Evolutionary conservation across 2,888 invertebrate species (phyloP).

Genomic region (Augochlorella aurata): DNA sequence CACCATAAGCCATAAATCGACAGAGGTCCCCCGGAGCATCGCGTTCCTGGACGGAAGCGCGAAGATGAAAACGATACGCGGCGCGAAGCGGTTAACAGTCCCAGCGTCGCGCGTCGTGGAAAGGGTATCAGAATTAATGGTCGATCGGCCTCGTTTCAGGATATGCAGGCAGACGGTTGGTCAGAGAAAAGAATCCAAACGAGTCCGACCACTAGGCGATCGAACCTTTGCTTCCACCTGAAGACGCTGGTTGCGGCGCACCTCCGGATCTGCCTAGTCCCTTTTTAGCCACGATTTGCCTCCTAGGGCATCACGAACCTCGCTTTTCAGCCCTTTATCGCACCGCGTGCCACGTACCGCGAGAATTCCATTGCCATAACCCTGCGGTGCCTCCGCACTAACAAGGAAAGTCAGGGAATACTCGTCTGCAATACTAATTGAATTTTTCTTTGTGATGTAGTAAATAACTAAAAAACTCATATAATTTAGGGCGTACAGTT

Average conservation of each 20-base stretch:
- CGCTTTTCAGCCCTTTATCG: slow-evolving; percentile 44
- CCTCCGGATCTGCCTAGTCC: slow-evolving; percentile 29
- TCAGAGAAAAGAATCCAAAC: slow-evolving; percentile 31
- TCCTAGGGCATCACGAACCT: slow-evolving; percentile 41
- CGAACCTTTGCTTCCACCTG: slow-evolving; percentile 16
- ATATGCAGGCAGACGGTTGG: slow-evolving; percentile 32
- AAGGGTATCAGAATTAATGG: slow-evolving; percentile 56
- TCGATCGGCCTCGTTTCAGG: slow-evolving; percentile 56
- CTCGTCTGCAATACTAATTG: background rate
- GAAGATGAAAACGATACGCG: slow-evolving; percentile 58
- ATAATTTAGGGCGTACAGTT: too few species aligned
- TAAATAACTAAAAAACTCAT: too few species aligned
- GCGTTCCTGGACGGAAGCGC: slow-evolving; percentile 42
- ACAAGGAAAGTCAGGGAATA: background rate
- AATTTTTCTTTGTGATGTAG: too few species aligned
- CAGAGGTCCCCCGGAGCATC: background rate
- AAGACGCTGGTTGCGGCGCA: slow-evolving; percentile 9
- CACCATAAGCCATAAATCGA: slow-evolving; percentile 41
- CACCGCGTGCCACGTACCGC: slow-evolving; percentile 21
- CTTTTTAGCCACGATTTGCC: slow-evolving; percentile 49
- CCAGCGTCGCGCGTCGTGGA: background rate
- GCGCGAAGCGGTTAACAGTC: slow-evolving; percentile 19
- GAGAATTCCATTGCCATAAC: background rate
- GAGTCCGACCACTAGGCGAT: background rate
- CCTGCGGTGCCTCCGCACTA: background rate